Evolutionary conservation across 2,888 invertebrate species (phyloP), one percentile per base, ranked within the genome.

Genomic region (Sabellastarte sp.): DNA sequence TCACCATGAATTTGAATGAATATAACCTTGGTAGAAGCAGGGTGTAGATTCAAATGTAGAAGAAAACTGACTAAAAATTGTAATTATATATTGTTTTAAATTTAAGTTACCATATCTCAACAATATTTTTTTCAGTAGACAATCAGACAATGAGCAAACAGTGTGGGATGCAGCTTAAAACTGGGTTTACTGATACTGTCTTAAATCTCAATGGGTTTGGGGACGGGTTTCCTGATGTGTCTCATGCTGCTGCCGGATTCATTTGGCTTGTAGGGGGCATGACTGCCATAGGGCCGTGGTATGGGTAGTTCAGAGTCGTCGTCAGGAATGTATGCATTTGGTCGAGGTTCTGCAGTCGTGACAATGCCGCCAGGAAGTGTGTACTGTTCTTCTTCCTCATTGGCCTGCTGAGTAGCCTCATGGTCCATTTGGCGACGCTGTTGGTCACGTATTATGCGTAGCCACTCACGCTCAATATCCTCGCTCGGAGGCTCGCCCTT

Each of bases 241-340:
- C 84, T 69, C 80, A 84, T 84, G 31, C 77, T 80, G 3, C 83
- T 77, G 30, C 84, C 83, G 0, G 76, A 65, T 57, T 84, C 83
- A 24, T 73, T 73, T 1, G 83, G 84, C 69, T 82, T 83, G 75
- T 83, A 84, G 20, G 84, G 84, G 26, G 84, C 83, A 69, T 81
- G 80, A 57, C 74, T 74, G 51, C 84, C 84, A 67, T 84, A 84
- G 1, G 84, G 84, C 32, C 81, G 67, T 20, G 84, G 83, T 59
- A 84, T 82, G n/a, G 84, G 84, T 57, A 84, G 74, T 60, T 84
- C 83, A 55, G 73, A 76, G 63, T 82, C 82, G 59, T 82, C 79
- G 60, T 82, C 80, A 41, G 84, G 84, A 57, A 84, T 82, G 73
- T 84, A 84, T 60, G 84, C 84, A 66, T 84, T 84, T 10, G 84